These are phyloP conservation scores for Eubucco bourcierii DNA, from an alignment of 2,113 vertebrate species.

Conservation along the genomic window DNA sequence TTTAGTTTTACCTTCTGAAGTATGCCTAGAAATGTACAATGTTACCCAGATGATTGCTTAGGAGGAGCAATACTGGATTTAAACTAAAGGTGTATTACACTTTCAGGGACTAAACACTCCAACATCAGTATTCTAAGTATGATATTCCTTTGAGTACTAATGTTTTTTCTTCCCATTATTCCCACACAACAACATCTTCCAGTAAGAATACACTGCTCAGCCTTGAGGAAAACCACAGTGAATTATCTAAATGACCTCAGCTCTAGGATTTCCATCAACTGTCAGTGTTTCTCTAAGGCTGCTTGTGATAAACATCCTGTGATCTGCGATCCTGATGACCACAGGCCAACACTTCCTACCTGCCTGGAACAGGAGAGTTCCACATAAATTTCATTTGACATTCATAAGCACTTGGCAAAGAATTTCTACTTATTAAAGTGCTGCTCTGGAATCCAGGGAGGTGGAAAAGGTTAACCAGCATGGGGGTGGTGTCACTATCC, in stretches of 20 bases:
- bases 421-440: not conserved
- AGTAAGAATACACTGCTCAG: not conserved
- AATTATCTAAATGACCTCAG: fast-evolving
- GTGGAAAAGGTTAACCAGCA: too few species aligned
- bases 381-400: not conserved
- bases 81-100: not conserved
- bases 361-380: not conserved
- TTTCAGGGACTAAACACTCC: not conserved
- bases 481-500: too few species aligned
- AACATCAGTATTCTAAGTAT: not conserved
- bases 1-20: not conserved
- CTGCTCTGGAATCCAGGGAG: not conserved
- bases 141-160: not conserved
- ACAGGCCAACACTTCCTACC: not conserved
- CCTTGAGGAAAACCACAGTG: not conserved
- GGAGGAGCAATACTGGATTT: not conserved
- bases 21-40: not conserved
- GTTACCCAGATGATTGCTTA: not conserved
- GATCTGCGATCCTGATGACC: not conserved
- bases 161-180: fast-evolving
- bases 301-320: not conserved
- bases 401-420: fast-evolving
- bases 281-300: not conserved
- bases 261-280: not conserved
- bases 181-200: not conserved